These are phyloP conservation scores for Planiliza haematocheilus DNA, from an alignment of 2,113 vertebrate species.

Conservation along the genomic window DNA sequence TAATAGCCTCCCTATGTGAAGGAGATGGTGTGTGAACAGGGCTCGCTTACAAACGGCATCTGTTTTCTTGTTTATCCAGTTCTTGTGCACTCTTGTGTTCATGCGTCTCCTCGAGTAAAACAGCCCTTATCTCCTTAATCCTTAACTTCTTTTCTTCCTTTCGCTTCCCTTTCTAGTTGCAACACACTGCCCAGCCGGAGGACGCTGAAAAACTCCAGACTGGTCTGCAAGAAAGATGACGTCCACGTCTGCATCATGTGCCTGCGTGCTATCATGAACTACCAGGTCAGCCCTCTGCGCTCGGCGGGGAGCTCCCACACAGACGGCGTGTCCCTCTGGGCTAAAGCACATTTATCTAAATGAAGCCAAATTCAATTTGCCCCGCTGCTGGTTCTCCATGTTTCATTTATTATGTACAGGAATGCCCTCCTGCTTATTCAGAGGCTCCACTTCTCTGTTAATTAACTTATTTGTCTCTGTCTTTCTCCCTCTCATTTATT, in stretches of 20 bases:
- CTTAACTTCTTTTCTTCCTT: neutral
- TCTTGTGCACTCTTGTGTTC: constrained; percentile 11
- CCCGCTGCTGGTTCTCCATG: constrained; percentile 26
- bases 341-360: constrained; percentile 30
- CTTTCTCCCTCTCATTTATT: constrained; percentile 63
- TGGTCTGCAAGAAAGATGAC: constrained; percentile 97
- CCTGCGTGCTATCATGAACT: constrained; percentile 97
- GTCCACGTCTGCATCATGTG: constrained; percentile 98
- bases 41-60: constrained; percentile 52
- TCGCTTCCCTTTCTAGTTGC: constrained; percentile 78
- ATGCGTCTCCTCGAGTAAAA: constrained; percentile 1
- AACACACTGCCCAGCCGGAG: constrained; percentile 93
- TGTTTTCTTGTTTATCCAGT: constrained; percentile 51
- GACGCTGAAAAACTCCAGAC: constrained; percentile 93
- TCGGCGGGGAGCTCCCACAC: neutral
- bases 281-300: constrained; percentile 86
- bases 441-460: constrained; percentile 28
- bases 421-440: constrained; percentile 36
- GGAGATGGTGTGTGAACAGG: constrained; percentile 31
- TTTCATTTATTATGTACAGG: constrained; percentile 48
- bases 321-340: constrained; percentile 3
- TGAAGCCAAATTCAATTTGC: constrained; percentile 45
- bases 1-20: constrained; percentile 52
- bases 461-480: constrained; percentile 49
- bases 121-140: neutral